These are phyloP conservation scores for Pyrocoelia pectoralis DNA, from an alignment of 2,888 invertebrate species.

Conservation along the genomic window DNA sequence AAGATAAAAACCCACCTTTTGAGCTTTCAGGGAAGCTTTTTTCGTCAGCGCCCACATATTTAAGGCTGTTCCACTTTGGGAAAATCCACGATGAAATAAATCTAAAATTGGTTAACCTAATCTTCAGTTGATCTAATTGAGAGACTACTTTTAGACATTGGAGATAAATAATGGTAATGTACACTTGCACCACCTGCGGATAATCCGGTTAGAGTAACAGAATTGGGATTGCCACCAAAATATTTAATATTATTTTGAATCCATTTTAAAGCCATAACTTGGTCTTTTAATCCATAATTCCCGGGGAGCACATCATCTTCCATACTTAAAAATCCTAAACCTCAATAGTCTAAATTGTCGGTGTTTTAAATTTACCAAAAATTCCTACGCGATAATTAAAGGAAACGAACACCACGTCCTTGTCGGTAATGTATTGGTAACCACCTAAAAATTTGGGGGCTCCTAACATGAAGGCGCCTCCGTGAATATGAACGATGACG, in stretches of 20 bases:
- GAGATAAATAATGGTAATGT: conserved; percentile 55
- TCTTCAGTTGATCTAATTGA: no score
- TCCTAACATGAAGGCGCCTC: conserved; percentile 61
- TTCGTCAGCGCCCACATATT: conserved; percentile 64
- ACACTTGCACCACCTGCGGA: conserved; percentile 57
- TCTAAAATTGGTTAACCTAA: conserved; percentile 54
- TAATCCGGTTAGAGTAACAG: conserved; percentile 53
- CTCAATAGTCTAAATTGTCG: neutral
- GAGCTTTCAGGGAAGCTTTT: conserved; percentile 67
- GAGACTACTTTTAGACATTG: conserved; percentile 48
- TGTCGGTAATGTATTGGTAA: conserved; percentile 57
- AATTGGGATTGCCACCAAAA: conserved; percentile 56
- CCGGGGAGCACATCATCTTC: conserved; percentile 54
- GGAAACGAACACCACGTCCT: conserved; percentile 53
- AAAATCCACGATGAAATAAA: conserved; percentile 68
- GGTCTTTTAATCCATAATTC: conserved; percentile 57
- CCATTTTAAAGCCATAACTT: conserved; percentile 53
- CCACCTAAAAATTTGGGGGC: conserved; percentile 58
- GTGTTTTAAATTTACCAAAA: conserved; percentile 44
- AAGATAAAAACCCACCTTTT: conserved; percentile 65
- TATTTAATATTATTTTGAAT: conserved; percentile 52
- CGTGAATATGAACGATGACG: conserved; percentile 61
- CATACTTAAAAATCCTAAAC: conserved; percentile 54
- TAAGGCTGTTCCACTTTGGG: conserved; percentile 74
- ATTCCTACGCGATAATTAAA: conserved; percentile 53